These are phyloP conservation scores for Mormyrus lacerda DNA, from an alignment of 2,113 vertebrate species.

Conservation along the genomic window DNA sequence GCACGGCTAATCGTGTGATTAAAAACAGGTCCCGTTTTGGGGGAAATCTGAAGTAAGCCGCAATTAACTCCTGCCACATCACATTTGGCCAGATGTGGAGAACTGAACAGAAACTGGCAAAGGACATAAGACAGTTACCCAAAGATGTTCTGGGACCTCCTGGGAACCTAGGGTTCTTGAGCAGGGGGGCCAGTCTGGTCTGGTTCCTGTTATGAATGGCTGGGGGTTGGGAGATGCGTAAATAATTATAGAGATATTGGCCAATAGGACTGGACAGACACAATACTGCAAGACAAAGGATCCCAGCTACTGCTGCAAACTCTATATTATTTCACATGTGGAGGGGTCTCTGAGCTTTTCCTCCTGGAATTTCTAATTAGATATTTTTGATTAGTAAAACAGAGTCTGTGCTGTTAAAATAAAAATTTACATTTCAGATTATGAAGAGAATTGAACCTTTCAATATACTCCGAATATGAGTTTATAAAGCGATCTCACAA, in stretches of 20 bases:
- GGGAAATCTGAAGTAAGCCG: not conserved
- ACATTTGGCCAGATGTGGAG: not conserved
- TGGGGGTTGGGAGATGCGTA: conserved; percentile 26
- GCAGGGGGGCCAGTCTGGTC: conserved; percentile 18
- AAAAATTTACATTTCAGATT: not conserved
- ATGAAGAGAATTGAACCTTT: not conserved
- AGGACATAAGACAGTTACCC: conserved; percentile 45
- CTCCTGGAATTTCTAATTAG: not conserved
- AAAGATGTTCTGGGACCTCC: conserved; percentile 48
- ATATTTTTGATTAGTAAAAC: not conserved
- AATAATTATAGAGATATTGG: not conserved
- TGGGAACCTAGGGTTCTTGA: conserved; percentile 37
- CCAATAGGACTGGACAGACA: not conserved
- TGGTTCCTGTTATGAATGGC: conserved; percentile 51
- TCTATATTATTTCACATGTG: not conserved
- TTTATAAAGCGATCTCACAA: not conserved
- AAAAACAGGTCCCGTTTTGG: not conserved
- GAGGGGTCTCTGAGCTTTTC: not conserved
- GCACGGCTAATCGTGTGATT: not conserved
- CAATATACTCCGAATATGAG: not conserved
- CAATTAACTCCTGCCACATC: not conserved
- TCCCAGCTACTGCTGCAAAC: not conserved
- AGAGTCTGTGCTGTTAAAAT: not conserved
- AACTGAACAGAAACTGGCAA: not conserved
- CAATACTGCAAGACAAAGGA: not conserved